Percentiles rank a stretch among this genome's conserved stretches.
Conservation (phyloP, 2,113 vertebrate species). For the Carettochelys insculpta region DNA sequence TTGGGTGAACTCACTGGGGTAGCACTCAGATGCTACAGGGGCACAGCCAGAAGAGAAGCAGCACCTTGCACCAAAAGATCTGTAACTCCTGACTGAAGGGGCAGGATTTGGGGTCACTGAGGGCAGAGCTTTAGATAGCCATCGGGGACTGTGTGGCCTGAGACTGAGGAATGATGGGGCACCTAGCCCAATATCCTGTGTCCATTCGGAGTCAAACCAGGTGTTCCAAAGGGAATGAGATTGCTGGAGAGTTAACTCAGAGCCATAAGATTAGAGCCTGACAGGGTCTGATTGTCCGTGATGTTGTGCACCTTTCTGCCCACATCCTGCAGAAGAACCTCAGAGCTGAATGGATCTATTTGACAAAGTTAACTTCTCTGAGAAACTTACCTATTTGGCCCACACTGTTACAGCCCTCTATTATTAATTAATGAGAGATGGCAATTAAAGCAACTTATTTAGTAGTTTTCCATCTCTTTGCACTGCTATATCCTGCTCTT, state of each 20-base stretch:
- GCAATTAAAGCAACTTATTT: slow-evolving; percentile 29
- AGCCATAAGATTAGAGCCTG: no score
- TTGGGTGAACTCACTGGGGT: slow-evolving; percentile 19
- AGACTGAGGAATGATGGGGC: neutral
- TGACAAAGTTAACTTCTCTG: no score
- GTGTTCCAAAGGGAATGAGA: accelerated
- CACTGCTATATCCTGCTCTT: neutral
- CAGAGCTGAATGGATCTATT: no score
- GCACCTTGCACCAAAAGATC: neutral
- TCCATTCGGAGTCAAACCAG: neutral
- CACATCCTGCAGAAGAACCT: no score
- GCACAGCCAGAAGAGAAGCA: neutral
- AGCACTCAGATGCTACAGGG: neutral
- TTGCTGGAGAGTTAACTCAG: neutral
- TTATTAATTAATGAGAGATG: slow-evolving; percentile 53
- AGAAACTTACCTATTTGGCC: no score
- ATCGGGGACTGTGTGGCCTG: neutral
- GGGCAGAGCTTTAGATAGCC: neutral
- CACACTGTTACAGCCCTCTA: slow-evolving; percentile 44
- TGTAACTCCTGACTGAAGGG: accelerated
- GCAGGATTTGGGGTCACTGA: accelerated
- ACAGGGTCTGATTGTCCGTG: no score
- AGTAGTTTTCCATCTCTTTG: slow-evolving; percentile 21
- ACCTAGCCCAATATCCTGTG: neutral
- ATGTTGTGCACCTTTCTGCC: no score